Conservation (phyloP, 1,140 invertebrate genomes). For the Brachionus angularis region DNA sequence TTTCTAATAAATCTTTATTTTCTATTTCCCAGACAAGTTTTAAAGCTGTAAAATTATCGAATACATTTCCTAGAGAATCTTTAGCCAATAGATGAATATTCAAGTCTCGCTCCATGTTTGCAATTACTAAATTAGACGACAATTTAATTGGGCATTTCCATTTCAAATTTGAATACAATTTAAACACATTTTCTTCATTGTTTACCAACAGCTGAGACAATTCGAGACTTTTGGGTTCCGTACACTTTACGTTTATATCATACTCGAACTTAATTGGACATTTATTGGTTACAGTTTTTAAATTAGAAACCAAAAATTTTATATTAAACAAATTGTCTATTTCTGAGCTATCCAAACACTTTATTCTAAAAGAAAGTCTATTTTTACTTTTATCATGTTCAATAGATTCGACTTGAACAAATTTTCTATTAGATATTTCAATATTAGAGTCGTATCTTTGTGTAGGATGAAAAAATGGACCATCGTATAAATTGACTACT, state of each 20-base stretch:
- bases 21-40: constrained; percentile 15
- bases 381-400: neutral
- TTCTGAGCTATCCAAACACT: neutral
- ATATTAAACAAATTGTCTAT: neutral
- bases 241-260: neutral
- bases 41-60: constrained; percentile 26
- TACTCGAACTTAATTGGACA: constrained; percentile 16
- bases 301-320: constrained; percentile 10
- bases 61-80: neutral
- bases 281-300: neutral
- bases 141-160: constrained; percentile 18
- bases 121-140: neutral
- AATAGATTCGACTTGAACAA: neutral
- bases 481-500: constrained; percentile 1
- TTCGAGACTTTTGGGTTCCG: neutral
- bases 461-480: neutral
- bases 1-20: too few relatives aligned
- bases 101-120: constrained; percentile 3
- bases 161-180: neutral
- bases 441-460: neutral
- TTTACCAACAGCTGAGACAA: constrained; percentile 28
- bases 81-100: neutral
- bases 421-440: neutral
- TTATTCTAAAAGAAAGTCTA: constrained; percentile 1
- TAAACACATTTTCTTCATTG: neutral